Percentiles rank a stretch among this genome's conserved stretches.
These are phyloP conservation scores for Anticlea derivata DNA, from an alignment of 2,888 invertebrate species.

Conservation along the genomic window DNA sequence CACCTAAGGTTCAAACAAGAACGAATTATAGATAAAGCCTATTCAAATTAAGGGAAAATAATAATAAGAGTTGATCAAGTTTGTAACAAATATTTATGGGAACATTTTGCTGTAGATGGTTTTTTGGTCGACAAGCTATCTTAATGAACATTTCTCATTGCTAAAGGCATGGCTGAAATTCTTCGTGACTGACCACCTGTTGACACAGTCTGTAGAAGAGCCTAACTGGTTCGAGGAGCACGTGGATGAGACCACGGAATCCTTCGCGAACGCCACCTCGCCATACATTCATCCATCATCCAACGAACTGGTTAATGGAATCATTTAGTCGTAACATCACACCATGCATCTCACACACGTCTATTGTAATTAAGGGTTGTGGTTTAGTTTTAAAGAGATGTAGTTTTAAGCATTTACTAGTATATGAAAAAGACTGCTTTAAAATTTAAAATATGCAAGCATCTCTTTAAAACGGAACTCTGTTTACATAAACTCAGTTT, in stretches of 20 bases:
- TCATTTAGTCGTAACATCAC: constrained; percentile 65
- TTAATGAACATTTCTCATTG: constrained; percentile 62
- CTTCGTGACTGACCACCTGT: constrained; percentile 81
- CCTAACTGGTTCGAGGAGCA: constrained; percentile 75
- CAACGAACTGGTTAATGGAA: constrained; percentile 78
- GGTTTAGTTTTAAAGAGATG: constrained; percentile 65
- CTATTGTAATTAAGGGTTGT: constrained; percentile 51
- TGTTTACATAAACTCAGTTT: constrained; percentile 30
- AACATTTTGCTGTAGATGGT: constrained; percentile 14
- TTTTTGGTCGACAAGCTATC: constrained; percentile 7
- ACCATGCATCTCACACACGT: constrained; percentile 55
- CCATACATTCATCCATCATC: constrained; percentile 72
- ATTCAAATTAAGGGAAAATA: no score
- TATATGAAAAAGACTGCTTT: constrained; percentile 14
- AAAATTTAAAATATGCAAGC: constrained; percentile 19
- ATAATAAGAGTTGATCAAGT: background rate
- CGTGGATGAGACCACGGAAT: constrained; percentile 66
- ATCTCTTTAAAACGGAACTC: constrained; percentile 60
- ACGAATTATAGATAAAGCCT: no score
- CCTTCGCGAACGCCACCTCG: constrained; percentile 60
- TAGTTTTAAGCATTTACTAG: constrained; percentile 44
- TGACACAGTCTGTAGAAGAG: constrained; percentile 78
- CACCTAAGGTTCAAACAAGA: no score
- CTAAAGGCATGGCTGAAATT: constrained; percentile 84
- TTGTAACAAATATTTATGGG: background rate